Percentiles rank a stretch among this genome's conserved stretches.
phyloP scores from a whole-genome alignment of 2,888 invertebrate genomes.

The Thymelicus sylvestris region DNA sequence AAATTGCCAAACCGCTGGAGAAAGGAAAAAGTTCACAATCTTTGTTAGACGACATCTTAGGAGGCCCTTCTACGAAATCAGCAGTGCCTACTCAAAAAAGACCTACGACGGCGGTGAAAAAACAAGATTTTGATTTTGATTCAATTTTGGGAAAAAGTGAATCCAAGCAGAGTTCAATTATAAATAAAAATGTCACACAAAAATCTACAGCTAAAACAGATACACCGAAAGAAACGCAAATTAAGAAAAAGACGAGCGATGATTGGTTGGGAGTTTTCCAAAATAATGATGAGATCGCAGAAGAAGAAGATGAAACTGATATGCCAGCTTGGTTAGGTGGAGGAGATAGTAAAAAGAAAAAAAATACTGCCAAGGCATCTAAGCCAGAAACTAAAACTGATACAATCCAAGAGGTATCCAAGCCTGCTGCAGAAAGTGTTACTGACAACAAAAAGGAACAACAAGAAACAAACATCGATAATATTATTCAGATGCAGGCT shows the following conservation, averaged over 20 bases:
- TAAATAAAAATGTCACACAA: slow-evolving; percentile 52
- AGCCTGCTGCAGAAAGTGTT: slow-evolving; percentile 43
- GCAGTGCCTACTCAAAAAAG: slow-evolving; percentile 48
- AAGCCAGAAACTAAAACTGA: slow-evolving; percentile 35
- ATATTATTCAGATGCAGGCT: neutral
- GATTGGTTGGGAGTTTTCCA: slow-evolving; percentile 80
- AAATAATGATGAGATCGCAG: slow-evolving; percentile 59
- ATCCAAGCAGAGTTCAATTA: slow-evolving; percentile 50
- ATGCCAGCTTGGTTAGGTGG: slow-evolving; percentile 77
- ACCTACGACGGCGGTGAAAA: slow-evolving; percentile 58
- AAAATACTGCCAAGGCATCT: slow-evolving; percentile 42
- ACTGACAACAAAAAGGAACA: slow-evolving; percentile 25
- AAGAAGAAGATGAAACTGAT: slow-evolving; percentile 56
- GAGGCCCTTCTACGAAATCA: slow-evolving; percentile 68
- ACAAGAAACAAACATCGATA: neutral
- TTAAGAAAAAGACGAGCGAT: slow-evolving; percentile 57
- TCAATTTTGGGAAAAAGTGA: slow-evolving; percentile 65
- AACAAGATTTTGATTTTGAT: slow-evolving; percentile 69
- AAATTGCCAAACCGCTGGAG: slow-evolving; percentile 56
- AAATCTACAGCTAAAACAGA: slow-evolving; percentile 51
- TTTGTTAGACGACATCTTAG: slow-evolving; percentile 83
- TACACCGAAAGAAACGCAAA: slow-evolving; percentile 50
- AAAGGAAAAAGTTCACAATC: slow-evolving; percentile 75
- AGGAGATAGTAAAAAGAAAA: slow-evolving; percentile 63
- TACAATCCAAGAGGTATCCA: slow-evolving; percentile 25